Base-by-base conservation (phyloP, 1,140 invertebrate genomes). In the Drosophila biarmipes region DNA sequence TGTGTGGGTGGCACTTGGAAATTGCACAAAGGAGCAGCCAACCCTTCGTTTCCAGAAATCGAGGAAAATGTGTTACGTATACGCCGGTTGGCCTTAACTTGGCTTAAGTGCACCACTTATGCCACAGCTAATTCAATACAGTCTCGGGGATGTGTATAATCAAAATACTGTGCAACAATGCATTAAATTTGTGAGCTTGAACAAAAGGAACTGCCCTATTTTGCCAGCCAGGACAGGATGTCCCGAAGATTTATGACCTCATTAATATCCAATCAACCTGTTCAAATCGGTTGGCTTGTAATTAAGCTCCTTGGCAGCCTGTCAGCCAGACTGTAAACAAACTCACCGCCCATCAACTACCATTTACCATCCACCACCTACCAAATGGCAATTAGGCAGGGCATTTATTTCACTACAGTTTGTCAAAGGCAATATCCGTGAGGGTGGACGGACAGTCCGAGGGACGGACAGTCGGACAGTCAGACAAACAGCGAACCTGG, bases 401-500 rank as follows among this genome's bases (percentile, higher is more conserved):
- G 51, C 57, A 68, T 79, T 84, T 73, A 77, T 80, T 73, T 76
- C 57, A 45, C 57, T 52, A 49, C 62, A 45, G 57, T 55, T 66
- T 77, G 73, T 53, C 80, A 74, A 85, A 66, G 78, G 71, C 64
- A 80, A 59, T 74, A 85, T 68, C 61, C 77, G 68, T 69, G 75
- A 62, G 66, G 67, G 54, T 66, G 58, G 73, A 62, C 63, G 61
- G 42, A 4, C 57, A n/a, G 17, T 34, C 53, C 0, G 7, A 0
- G 38, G 24, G 19, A 40, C 52, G 14, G 14, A 24, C 14, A n/a
- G 45, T n/a, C 21, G 6, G 24, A 38, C 21, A 12, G 35, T 17
- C 34, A 15, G 34, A 63, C 53, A 54, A 58, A 56, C 37, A 43
- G 62, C 42, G 51, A 55, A 38, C 37, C 35, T 77, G 77, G 56